Percentiles rank a stretch among this genome's conserved stretches.
phyloP scores from a whole-genome alignment of 2,888 invertebrate genomes.

The Heliconius cydno region DNA sequence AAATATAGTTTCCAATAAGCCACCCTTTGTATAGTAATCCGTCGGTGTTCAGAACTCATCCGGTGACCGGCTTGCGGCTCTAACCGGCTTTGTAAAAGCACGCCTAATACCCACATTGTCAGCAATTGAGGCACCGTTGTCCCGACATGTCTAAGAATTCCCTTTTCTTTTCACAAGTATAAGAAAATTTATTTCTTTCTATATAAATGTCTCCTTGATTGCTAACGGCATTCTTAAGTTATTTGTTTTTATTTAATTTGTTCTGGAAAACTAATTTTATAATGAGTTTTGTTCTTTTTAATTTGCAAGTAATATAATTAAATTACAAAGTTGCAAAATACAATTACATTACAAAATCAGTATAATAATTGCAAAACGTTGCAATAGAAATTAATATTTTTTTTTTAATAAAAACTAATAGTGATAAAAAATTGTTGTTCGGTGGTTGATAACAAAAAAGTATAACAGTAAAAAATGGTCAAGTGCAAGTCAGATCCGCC shows the following conservation, averaged over 20 bases:
- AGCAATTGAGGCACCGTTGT: constrained; percentile 52
- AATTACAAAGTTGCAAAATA: too few relatives aligned
- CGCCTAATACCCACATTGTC: constrained; percentile 68
- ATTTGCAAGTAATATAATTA: too few relatives aligned
- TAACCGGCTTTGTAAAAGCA: constrained; percentile 77
- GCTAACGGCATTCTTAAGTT: background rate
- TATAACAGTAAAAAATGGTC: too few relatives aligned
- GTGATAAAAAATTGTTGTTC: too few relatives aligned
- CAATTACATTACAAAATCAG: too few relatives aligned
- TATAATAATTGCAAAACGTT: too few relatives aligned
- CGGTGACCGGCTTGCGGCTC: constrained; percentile 60
- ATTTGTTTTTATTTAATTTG: background rate
- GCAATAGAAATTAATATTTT: too few relatives aligned
- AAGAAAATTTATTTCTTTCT: constrained; percentile 10
- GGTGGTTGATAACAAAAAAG: too few relatives aligned
- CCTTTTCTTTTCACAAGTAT: constrained; percentile 35
- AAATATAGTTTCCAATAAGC: constrained; percentile 70
- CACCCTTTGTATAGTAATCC: constrained; percentile 75
- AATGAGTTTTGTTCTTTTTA: background rate
- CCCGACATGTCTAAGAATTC: constrained; percentile 54
- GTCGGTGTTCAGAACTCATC: constrained; percentile 62
- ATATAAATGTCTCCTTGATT: background rate
- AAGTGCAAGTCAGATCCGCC: too few relatives aligned
- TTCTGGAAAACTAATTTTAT: background rate
- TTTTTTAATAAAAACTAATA: too few relatives aligned